Percentiles rank a stretch among this genome's conserved stretches.
These are phyloP conservation scores for Mixornis gularis DNA, from an alignment of 2,113 vertebrate species.

Conservation along the genomic window DNA sequence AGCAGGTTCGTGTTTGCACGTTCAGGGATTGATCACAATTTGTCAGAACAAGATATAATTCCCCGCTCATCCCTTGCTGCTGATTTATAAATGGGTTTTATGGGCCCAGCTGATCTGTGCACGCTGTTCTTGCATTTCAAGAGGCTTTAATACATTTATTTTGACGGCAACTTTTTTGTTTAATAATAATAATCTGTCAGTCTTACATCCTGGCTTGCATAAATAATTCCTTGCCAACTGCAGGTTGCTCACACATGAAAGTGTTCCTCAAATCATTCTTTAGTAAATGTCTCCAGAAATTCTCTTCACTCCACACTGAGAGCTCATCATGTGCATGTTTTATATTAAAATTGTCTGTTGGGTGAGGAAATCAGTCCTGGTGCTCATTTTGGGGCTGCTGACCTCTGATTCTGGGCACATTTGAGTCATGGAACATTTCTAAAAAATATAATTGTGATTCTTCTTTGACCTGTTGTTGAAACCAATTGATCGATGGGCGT, in stretches of 20 bases:
- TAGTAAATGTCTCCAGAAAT: not conserved
- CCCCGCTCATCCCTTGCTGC: not conserved
- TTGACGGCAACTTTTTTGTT: constrained; percentile 4
- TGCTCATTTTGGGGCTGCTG: rapidly evolving
- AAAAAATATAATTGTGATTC: not conserved
- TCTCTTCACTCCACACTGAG: rapidly evolving
- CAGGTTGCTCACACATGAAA: not conserved
- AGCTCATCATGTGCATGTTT: not conserved
- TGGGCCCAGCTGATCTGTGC: not conserved
- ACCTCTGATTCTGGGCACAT: not conserved
- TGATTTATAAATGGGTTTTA: not conserved
- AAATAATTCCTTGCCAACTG: not conserved
- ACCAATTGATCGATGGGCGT: not conserved
- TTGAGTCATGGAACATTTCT: not conserved
- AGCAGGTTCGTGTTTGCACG: not conserved
- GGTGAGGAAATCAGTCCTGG: not conserved
- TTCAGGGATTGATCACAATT: not conserved
- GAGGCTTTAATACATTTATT: not conserved
- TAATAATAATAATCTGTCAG: not conserved
- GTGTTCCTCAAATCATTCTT: not conserved
- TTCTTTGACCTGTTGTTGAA: not conserved
- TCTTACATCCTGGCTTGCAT: not conserved
- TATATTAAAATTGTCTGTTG: not conserved
- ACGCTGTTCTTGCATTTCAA: not conserved
- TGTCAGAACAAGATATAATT: not conserved